phyloP scores from a whole-genome alignment of 2,113 vertebrate genomes.

The Tinamus guttatus region DNA sequence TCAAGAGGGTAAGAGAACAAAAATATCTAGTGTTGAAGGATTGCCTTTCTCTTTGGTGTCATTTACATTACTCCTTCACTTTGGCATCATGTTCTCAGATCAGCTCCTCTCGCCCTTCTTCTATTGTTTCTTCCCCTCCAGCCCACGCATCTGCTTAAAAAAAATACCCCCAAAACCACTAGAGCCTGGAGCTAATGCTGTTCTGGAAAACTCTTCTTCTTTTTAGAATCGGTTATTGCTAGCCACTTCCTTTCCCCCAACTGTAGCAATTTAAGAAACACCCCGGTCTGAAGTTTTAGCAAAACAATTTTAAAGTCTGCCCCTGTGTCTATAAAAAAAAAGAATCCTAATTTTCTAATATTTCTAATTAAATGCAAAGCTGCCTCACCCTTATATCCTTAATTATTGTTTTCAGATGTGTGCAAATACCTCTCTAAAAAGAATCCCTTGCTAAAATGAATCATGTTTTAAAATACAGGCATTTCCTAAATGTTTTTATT shows the following conservation, averaged over 20 bases:
- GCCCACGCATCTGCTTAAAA: not conserved
- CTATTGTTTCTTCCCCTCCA: constrained; percentile 2
- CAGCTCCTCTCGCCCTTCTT: not conserved
- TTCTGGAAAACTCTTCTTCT: not conserved
- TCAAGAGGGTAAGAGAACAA: not conserved
- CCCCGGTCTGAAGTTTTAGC: not conserved
- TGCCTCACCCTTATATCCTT: not conserved
- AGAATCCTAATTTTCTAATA: not conserved
- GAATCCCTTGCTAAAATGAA: not conserved
- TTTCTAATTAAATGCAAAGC: not conserved
- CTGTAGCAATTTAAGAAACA: not conserved
- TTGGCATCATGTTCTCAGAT: not conserved
- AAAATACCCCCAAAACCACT: not conserved
- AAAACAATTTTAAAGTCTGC: not conserved
- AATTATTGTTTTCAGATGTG: not conserved
- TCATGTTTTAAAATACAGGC: not conserved
- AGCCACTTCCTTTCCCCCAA: constrained; percentile 29
- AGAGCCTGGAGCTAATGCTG: not conserved
- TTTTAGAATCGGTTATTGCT: not conserved
- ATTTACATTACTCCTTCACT: constrained; percentile 7
- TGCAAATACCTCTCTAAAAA: not conserved
- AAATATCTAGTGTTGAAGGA: not conserved
- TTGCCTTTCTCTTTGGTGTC: not conserved
- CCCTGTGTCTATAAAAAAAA: not conserved
- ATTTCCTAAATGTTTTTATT: not conserved